Conservation (phyloP, 2,888 invertebrate genomes). For the Diachrysia chrysitis region DNA sequence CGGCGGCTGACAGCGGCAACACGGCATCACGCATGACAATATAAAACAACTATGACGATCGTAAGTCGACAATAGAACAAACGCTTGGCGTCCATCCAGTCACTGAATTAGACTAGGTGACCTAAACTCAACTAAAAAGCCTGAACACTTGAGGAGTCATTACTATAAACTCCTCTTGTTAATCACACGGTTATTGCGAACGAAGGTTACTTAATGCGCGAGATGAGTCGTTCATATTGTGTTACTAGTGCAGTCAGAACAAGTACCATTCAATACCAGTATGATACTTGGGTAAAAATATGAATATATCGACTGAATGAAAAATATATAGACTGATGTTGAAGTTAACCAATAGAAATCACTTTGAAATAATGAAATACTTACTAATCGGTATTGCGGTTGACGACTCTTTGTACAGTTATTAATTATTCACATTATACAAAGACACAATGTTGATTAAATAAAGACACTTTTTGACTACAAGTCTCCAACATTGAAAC, state of each 20-base stretch:
- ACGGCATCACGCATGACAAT: constrained; percentile 72
- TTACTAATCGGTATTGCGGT: constrained; percentile 1
- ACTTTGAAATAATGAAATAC: constrained; percentile 3
- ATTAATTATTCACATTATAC: constrained; percentile 1
- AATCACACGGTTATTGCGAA: constrained; percentile 45
- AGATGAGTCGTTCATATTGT: constrained; percentile 39
- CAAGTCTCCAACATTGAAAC: constrained; percentile 20
- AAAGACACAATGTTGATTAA: constrained; percentile 11
- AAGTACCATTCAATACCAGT: constrained; percentile 31
- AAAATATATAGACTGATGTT: neutral
- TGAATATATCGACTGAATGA: neutral
- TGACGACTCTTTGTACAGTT: constrained; percentile 11
- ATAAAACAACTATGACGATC: constrained; percentile 76
- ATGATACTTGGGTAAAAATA: constrained; percentile 21
- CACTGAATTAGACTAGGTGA: constrained; percentile 81
- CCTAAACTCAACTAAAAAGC: constrained; percentile 68
- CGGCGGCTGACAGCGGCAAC: constrained; percentile 65
- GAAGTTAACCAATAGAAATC: constrained; percentile 14
- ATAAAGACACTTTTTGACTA: constrained; percentile 9
- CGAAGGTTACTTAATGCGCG: constrained; percentile 31
- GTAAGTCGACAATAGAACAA: constrained; percentile 83
- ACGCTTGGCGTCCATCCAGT: constrained; percentile 85
- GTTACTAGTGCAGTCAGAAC: constrained; percentile 45
- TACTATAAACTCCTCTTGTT: constrained; percentile 48
- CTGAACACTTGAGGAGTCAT: constrained; percentile 42